phyloP scores from a whole-genome alignment of 2,113 vertebrate species.

The Peromyscus polionotus region DNA sequence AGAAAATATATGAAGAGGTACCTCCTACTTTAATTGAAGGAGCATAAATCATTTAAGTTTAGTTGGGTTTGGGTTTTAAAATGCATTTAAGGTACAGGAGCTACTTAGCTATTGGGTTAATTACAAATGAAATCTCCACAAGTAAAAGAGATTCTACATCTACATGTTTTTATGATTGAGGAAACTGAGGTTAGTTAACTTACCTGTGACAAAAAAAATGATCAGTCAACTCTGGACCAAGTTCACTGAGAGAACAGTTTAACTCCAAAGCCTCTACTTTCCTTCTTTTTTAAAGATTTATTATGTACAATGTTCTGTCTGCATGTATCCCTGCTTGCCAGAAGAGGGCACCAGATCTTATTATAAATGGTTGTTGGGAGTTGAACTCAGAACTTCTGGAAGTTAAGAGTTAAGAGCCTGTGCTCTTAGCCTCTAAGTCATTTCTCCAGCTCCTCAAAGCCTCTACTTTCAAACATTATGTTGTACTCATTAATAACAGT shows the following conservation, averaged over 20 bases:
- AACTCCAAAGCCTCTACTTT: constrained; percentile 12
- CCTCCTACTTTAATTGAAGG: not conserved
- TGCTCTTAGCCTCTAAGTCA: too few relatives aligned
- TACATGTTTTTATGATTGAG: constrained; percentile 41
- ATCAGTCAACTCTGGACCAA: not conserved
- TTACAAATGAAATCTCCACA: constrained; percentile 58
- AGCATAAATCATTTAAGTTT: constrained; percentile 18
- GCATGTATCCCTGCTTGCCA: too few relatives aligned
- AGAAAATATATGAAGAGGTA: not conserved
- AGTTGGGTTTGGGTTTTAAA: constrained; percentile 54
- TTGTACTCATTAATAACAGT: constrained; percentile 6
- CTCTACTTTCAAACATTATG: not conserved
- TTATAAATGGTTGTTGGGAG: too few relatives aligned
- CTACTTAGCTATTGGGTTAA: constrained; percentile 38
- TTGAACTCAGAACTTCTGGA: too few relatives aligned
- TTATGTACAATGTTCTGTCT: too few relatives aligned
- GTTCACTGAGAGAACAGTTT: not conserved
- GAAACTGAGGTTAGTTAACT: constrained; percentile 50
- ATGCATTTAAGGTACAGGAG: not conserved
- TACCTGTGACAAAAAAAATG: constrained; percentile 29
- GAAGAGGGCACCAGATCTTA: too few relatives aligned
- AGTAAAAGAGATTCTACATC: not conserved
- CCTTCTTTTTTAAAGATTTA: not conserved
- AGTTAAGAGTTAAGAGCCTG: too few relatives aligned
- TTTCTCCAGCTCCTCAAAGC: not conserved